Conservation (phyloP, 2,888 invertebrate genomes). For the Nomada ruficornis region DNA sequence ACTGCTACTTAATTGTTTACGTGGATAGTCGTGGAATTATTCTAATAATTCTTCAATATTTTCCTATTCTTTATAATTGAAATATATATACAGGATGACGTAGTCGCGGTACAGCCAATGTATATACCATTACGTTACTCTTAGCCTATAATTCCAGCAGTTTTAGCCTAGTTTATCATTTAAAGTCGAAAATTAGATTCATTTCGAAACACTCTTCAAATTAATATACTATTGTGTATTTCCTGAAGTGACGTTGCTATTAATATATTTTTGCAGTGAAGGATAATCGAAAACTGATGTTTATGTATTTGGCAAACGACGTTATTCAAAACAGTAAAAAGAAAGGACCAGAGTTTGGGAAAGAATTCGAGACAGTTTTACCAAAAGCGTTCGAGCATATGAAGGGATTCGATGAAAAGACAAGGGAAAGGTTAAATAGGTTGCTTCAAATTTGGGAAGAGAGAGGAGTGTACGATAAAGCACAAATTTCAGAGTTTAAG, state of each 20-base stretch:
- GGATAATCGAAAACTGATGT: slow-evolving; percentile 94
- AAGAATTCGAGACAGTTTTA: slow-evolving; percentile 92
- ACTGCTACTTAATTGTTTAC: slow-evolving; percentile 21
- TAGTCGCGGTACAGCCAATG: background rate
- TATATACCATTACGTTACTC: background rate
- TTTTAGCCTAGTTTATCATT: background rate
- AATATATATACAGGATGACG: background rate
- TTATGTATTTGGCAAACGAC: slow-evolving; percentile 99
- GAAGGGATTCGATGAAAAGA: slow-evolving; percentile 92
- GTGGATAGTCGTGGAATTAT: background rate
- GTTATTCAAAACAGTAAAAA: slow-evolving; percentile 99
- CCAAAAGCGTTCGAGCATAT: slow-evolving; percentile 94
- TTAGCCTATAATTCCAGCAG: background rate
- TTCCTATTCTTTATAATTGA: background rate
- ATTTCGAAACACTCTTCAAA: background rate
- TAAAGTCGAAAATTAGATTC: background rate
- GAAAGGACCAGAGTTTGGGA: slow-evolving; percentile 97
- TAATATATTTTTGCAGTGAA: slow-evolving; percentile 87
- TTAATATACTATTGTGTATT: background rate
- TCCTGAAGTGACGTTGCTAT: slow-evolving; percentile 14
- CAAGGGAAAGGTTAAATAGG: slow-evolving; percentile 91
- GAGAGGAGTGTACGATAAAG: slow-evolving; percentile 93
- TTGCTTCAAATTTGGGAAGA: slow-evolving; percentile 97
- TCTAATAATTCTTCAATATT: background rate
- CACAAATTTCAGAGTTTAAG: slow-evolving; percentile 92